Conservation (phyloP, 2,113 vertebrate species). For the Cinclus cinclus region DNA sequence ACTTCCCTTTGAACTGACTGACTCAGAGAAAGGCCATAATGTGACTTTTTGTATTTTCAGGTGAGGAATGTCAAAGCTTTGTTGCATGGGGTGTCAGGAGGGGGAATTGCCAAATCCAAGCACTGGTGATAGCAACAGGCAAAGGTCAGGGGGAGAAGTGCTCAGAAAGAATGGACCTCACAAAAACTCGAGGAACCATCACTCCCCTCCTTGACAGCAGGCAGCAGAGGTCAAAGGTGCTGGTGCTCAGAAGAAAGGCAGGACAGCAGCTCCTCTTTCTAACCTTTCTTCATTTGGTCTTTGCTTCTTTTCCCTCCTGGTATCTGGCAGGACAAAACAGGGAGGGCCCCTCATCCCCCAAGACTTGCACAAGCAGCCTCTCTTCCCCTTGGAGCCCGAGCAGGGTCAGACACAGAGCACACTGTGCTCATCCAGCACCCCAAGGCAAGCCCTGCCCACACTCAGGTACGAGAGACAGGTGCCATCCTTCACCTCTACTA, state of each 20-base stretch:
- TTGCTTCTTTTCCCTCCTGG: neutral
- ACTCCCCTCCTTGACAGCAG: accelerated
- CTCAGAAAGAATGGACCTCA: neutral
- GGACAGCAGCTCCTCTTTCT: neutral
- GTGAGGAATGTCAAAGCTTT: neutral
- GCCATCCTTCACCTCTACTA: neutral
- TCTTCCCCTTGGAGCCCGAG: neutral
- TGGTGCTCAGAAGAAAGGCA: neutral
- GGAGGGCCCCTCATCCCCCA: accelerated
- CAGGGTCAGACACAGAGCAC: neutral
- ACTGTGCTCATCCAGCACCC: neutral
- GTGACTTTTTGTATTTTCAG: neutral
- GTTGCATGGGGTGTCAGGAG: neutral
- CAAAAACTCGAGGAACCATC: neutral
- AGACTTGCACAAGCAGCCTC: neutral
- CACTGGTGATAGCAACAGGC: accelerated
- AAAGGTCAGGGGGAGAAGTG: neutral
- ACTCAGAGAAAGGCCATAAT: neutral
- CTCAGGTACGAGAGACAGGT: accelerated
- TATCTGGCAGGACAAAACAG: neutral
- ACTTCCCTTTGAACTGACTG: neutral
- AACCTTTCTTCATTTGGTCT: neutral
- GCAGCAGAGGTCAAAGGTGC: neutral
- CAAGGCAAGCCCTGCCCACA: neutral
- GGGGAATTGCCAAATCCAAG: neutral